These are phyloP conservation scores for Biston betularia DNA, from an alignment of 2,888 invertebrate species.

Conservation along the genomic window DNA sequence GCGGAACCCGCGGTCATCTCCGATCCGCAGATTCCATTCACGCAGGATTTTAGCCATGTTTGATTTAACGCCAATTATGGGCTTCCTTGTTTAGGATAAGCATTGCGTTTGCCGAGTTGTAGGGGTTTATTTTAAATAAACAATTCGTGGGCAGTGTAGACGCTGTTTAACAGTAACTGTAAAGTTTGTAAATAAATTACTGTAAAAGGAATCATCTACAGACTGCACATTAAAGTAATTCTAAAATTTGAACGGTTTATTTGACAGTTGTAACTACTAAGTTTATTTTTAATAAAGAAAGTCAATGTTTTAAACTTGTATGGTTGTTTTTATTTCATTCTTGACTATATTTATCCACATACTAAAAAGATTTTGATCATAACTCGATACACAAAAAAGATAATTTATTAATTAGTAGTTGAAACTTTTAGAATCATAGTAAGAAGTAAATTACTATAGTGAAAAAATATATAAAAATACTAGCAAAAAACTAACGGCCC, in stretches of 20 bases:
- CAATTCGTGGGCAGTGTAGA: not conserved
- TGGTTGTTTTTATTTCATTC: too few relatives aligned
- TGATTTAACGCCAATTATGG: conserved; percentile 86
- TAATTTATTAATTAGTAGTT: too few relatives aligned
- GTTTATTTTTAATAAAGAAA: not conserved
- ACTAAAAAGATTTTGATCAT: not conserved
- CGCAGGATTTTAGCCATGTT: conserved; percentile 83
- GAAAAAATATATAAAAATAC: conserved; percentile 31
- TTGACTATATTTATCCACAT: not conserved
- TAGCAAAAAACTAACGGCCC: conserved; percentile 53
- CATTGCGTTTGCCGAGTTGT: conserved; percentile 28
- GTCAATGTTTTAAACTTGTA: too few relatives aligned
- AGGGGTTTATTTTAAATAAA: conserved; percentile 21
- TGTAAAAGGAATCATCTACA: not conserved
- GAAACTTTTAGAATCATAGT: not conserved
- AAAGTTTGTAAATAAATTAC: conserved; percentile 1
- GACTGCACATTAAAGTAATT: not conserved
- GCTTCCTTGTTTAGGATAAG: conserved; percentile 72
- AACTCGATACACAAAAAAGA: too few relatives aligned
- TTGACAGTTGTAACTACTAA: not conserved
- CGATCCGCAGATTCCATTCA: conserved; percentile 83
- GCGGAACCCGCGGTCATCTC: conserved; percentile 82
- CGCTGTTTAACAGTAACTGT: conserved; percentile 4
- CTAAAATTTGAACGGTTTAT: not conserved
- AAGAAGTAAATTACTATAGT: not conserved